These are phyloP conservation scores for Podarcis raffonei DNA, from an alignment of 2,113 vertebrate genomes.

Conservation along the genomic window DNA sequence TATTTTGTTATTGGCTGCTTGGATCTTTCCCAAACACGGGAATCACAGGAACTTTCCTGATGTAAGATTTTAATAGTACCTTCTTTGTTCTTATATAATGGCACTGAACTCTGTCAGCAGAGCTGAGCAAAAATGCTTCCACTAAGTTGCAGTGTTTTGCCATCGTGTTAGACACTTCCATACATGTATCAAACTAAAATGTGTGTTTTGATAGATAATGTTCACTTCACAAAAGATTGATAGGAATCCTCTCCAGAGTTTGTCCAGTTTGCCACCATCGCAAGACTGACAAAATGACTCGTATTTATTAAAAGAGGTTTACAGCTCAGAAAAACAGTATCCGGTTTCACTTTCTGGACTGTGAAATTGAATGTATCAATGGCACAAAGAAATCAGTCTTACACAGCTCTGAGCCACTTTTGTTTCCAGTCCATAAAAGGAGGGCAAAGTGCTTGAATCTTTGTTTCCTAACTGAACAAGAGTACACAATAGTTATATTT, in stretches of 20 bases:
- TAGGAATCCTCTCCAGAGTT: background rate
- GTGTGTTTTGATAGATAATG: background rate
- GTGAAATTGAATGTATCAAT: conserved; percentile 30
- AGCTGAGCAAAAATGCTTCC: background rate
- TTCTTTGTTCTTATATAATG: background rate
- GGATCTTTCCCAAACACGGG: background rate
- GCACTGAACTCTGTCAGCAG: background rate
- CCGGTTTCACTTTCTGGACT: conserved; percentile 3
- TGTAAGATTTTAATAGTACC: background rate
- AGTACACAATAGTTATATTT: background rate
- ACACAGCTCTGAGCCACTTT: background rate
- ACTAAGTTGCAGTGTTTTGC: background rate
- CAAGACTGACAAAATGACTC: background rate
- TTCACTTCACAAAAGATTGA: conserved; percentile 7
- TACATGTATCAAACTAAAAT: background rate
- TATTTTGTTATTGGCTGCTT: background rate
- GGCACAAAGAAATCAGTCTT: conserved; percentile 6
- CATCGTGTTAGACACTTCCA: conserved; percentile 4
- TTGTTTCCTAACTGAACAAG: background rate
- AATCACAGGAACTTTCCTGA: background rate
- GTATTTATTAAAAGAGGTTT: background rate
- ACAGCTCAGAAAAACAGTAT: background rate
- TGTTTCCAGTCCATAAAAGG: background rate
- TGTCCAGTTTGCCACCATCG: background rate
- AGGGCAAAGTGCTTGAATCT: background rate